Conservation (phyloP, 2,113 vertebrate species). For the Carlito syrichta region DNA sequence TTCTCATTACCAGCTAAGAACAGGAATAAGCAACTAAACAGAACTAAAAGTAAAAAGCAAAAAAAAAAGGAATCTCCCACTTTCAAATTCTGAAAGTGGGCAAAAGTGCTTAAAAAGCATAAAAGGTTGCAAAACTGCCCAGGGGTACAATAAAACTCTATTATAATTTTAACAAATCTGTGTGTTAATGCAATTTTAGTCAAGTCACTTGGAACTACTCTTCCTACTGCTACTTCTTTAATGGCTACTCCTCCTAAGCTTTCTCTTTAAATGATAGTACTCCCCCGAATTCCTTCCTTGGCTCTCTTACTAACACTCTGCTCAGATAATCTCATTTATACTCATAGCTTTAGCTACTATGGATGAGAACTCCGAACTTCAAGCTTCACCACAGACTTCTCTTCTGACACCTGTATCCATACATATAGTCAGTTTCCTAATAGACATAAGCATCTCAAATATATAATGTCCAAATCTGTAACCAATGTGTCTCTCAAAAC, state of each 20-base stretch:
- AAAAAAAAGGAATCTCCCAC: background rate
- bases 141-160: background rate
- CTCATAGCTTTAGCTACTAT: background rate
- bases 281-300: background rate
- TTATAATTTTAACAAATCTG: background rate
- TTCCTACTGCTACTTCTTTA: background rate
- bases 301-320: background rate
- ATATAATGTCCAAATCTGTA: conserved; percentile 2
- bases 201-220: background rate
- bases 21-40: background rate
- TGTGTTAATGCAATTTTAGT: background rate
- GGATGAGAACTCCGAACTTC: background rate
- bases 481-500: background rate
- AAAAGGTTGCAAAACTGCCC: background rate
- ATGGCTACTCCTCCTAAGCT: background rate
- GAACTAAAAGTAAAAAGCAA: conserved; percentile 24
- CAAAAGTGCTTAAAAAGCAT: background rate
- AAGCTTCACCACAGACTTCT: background rate
- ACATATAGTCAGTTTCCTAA: background rate
- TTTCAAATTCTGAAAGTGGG: conserved; percentile 32
- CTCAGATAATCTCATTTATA: background rate
- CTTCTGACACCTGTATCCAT: background rate
- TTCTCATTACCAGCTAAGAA: conserved; percentile 28
- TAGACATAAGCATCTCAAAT: background rate
- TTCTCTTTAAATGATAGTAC: background rate